These are phyloP conservation scores for Etheostoma cragini DNA, from an alignment of 2,113 vertebrate genomes.

Conservation along the genomic window DNA sequence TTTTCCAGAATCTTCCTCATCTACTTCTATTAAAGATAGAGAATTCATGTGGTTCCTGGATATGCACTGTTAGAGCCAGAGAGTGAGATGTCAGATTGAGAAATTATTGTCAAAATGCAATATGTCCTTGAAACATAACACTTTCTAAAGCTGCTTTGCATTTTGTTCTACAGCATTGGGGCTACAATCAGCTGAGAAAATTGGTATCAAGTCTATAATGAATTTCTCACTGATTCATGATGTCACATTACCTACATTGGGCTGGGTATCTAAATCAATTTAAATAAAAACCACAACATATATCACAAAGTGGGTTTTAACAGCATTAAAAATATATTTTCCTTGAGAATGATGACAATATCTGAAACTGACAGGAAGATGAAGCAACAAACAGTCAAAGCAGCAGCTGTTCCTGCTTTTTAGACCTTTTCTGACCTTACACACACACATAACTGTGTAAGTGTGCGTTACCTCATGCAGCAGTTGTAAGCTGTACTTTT, in stretches of 20 bases:
- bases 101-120: conserved; percentile 20
- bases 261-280: neutral
- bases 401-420: conserved; percentile 1
- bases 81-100: conserved; percentile 18
- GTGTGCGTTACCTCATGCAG: neutral
- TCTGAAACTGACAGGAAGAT: neutral
- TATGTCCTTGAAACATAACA: conserved; percentile 9
- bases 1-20: conserved; percentile 24
- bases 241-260: neutral
- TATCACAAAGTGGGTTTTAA: neutral
- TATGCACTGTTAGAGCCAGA: conserved; percentile 10
- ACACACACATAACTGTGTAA: neutral
- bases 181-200: neutral
- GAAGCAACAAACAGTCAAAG: conserved; percentile 15
- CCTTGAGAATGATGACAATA: neutral
- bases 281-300: neutral
- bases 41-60: conserved; percentile 20
- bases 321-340: conserved; percentile 15
- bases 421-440: conserved; percentile 18
- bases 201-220: neutral
- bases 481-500: conserved; percentile 22
- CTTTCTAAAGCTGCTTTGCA: conserved; percentile 10
- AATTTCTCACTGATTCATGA: neutral
- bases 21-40: conserved; percentile 28
- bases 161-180: neutral